Conservation (phyloP, 2,113 vertebrate genomes). For the Mustelus asterias region DNA sequence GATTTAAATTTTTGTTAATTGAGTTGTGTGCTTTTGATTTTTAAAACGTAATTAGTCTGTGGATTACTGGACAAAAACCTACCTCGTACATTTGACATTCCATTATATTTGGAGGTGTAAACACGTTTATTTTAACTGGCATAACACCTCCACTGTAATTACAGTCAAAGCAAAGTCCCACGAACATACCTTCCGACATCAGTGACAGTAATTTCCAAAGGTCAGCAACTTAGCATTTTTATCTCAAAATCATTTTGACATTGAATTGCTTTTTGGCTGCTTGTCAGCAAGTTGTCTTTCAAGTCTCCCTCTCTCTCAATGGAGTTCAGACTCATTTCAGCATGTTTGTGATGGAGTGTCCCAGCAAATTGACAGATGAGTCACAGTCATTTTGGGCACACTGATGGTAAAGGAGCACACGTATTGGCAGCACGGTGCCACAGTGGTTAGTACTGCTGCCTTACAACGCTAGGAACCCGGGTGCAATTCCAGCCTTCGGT, state of each 20-base stretch:
- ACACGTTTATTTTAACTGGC: neutral
- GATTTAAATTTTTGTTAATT: slow-evolving; percentile 30
- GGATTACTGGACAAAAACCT: slow-evolving; percentile 14
- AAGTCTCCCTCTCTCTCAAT: neutral
- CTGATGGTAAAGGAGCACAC: neutral
- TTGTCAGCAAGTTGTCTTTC: neutral
- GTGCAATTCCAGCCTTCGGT: too few species aligned
- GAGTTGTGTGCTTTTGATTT: slow-evolving; percentile 19
- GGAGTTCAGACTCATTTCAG: neutral
- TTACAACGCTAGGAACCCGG: too few species aligned
- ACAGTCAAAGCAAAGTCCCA: neutral
- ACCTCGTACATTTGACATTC: neutral
- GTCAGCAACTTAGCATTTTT: neutral
- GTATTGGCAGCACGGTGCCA: too few species aligned
- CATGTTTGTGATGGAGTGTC: neutral
- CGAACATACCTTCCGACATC: neutral
- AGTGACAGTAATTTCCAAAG: neutral
- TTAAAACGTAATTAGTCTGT: neutral
- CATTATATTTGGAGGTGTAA: too few species aligned
- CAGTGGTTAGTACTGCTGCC: too few species aligned
- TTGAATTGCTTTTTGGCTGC: neutral
- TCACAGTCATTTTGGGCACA: neutral
- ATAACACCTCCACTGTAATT: neutral
- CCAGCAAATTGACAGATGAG: neutral
- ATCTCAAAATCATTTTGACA: neutral